Percentiles rank a stretch among this genome's conserved stretches.
phyloP scores from a whole-genome alignment of 2,797 vertebrate genomes.

The Schizothorax lantsangensis region DNA sequence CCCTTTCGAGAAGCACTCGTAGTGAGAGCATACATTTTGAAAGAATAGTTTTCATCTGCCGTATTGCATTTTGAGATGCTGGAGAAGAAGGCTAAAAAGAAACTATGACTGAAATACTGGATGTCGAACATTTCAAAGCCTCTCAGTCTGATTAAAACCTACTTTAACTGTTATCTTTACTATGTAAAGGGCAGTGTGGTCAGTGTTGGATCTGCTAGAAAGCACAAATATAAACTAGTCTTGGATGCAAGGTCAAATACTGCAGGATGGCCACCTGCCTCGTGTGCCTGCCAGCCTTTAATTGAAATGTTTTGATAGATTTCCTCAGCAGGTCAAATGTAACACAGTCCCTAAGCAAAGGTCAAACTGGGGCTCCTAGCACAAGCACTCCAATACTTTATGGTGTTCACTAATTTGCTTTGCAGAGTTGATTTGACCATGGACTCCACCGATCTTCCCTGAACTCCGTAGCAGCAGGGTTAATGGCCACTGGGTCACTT shows the following conservation, averaged over 20 bases:
- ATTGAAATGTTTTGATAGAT: slow-evolving; percentile 91
- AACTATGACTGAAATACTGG: background rate
- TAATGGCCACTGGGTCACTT: slow-evolving; percentile 71
- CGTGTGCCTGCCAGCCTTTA: slow-evolving; percentile 78
- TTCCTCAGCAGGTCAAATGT: slow-evolving; percentile 82
- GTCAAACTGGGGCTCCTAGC: slow-evolving; percentile 79
- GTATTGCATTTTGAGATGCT: background rate
- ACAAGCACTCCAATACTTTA: slow-evolving; percentile 81
- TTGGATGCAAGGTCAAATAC: slow-evolving; percentile 75
- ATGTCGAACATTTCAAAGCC: background rate
- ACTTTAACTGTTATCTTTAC: slow-evolving; percentile 2
- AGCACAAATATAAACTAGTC: slow-evolving; percentile 57
- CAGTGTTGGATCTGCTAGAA: slow-evolving; percentile 32
- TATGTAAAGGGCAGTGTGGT: slow-evolving; percentile 3
- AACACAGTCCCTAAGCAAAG: slow-evolving; percentile 79
- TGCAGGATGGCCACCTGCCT: slow-evolving; percentile 65
- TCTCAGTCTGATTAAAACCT: background rate
- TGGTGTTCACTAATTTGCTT: slow-evolving; percentile 81
- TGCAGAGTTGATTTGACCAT: slow-evolving; percentile 79
- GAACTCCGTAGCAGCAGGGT: slow-evolving; percentile 73
- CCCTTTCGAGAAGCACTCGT: slow-evolving; percentile 10
- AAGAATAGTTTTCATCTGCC: background rate
- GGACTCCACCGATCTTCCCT: slow-evolving; percentile 73
- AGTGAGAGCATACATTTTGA: background rate
- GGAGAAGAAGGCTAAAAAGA: background rate